Conservation (phyloP, 2,113 vertebrate genomes). For the Raja brachyura region DNA sequence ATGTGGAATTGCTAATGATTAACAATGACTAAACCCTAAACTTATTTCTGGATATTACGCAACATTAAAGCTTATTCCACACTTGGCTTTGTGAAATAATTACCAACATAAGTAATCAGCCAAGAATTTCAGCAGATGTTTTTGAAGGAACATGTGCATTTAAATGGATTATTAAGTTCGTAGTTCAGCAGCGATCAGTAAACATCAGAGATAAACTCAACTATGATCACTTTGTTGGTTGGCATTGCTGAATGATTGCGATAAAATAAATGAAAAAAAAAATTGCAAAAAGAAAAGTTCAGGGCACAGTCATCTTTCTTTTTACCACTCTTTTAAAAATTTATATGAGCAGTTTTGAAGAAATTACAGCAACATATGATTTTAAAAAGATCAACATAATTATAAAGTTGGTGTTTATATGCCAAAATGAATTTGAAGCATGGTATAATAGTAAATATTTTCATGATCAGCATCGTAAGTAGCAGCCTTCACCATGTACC, state of each 20-base stretch:
- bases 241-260: too few species aligned
- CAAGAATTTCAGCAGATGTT: not conserved
- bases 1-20: too few species aligned
- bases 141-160: not conserved
- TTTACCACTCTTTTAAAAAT: not conserved
- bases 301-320: not conserved
- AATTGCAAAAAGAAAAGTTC: not conserved
- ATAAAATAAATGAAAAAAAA: too few species aligned
- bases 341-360: not conserved
- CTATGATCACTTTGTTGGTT: not conserved
- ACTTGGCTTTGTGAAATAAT: not conserved
- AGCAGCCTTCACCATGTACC: conserved; percentile 51
- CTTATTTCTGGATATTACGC: not conserved
- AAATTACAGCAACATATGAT: not conserved
- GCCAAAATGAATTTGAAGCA: not conserved
- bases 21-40: not conserved
- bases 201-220: not conserved
- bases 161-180: not conserved
- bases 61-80: too few species aligned
- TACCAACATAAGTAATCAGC: not conserved
- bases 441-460: conserved; percentile 50
- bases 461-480: conserved; percentile 51
- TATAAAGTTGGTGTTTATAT: not conserved
- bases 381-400: not conserved
- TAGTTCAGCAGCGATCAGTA: not conserved